Evolutionary conservation across 2,797 vertebrate genomes (phyloP), one percentile per base, ranked within the genome.

Genomic region (Fistularia tabacaria): DNA sequence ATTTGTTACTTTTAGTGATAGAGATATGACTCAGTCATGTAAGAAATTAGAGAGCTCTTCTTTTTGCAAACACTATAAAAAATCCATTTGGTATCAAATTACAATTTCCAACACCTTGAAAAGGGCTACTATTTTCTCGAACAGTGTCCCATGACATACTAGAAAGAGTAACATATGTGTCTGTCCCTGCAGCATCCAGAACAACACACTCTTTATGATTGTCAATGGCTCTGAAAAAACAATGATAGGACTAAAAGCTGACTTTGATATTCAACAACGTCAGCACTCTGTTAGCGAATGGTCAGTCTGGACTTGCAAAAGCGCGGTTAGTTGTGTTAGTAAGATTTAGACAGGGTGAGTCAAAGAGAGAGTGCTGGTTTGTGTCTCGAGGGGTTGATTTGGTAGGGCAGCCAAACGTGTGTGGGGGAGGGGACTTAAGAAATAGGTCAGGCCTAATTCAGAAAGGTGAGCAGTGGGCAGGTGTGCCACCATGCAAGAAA

Each of bases 381-480:
- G 14, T 10, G 10, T 13, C 42, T 11, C 61, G 59, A 64, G 48
- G 39, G 50, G 55, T 46, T 8, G 11, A 55, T 25, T 25, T 25
- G 25, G 2, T 25, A 5, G 25, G 25, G 5, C 25, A 25, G 25
- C 2, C 25, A 5, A 25, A 25, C 5, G 25, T 25, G 25, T 25
- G 25, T 25, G 25, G 25, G 25, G 25, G 36, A 46, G 46, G 14
- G 11, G 61, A 42, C 62, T 65, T n/a, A 51, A 50, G 75, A 83
- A 76, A 62, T 85, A 77, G 81, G 82, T 83, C 77, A 82, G 57
- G 70, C 48, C 75, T 59, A 67, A 79, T 79, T 78, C 61, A 66
- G 58, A 57, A 50, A 71, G 51, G 58, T 74, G 76, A 73, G 62
- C 58, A 60, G 56, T 9, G 15, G 69, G 77, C 74, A 85, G 78